Base-by-base conservation (phyloP, 2,113 vertebrate species). In the Dromas ardeola region DNA sequence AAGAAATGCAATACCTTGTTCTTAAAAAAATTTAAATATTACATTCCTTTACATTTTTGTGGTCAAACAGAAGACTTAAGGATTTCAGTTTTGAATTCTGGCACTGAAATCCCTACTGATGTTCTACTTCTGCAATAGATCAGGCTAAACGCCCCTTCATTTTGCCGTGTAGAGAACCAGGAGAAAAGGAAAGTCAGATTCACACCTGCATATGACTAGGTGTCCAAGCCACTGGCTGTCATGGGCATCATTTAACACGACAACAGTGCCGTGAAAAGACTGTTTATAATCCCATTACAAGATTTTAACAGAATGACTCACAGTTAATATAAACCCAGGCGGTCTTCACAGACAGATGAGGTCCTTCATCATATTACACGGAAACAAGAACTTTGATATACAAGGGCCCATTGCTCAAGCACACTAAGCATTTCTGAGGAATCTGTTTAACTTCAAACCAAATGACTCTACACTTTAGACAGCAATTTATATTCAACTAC, bases 241-340 rank as follows among this genome's bases (percentile, higher is more conserved):
- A 70, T 2, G 29, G 55, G 27, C 61, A 93, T 61, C 40, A 72
- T 79, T 85, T 56, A 91, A 91, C 53, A 66, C 0, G 23, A 69
- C 53, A 85, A 85, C 23, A 82, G 53, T 11, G 36, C 21, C 79
- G 56, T 61, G 61, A 50, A 79, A 88, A 81, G 40, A 36, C 50
- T 91, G 70, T 47, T 95, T 91, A 84, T 53, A 91, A 86, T 86
- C 59, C 67, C 55, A 83, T 72, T 84, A 93, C 29, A 79, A 95
- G 80, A 34, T 18, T 52, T 86, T 81, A 77, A 79, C 6, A 90
- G 58, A 77, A 90, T 30, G 27, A 80, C 49, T 93, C 43, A 69
- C 25, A 56, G 74, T 70, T 78, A 82, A 88, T 69, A 84, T 10
- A 43, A 87, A 81, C 50, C 17, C 16, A 81, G 78, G 26, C 85